Evolutionary conservation across 2,888 invertebrate species (phyloP).

Genomic region (Pheosia tremula): DNA sequence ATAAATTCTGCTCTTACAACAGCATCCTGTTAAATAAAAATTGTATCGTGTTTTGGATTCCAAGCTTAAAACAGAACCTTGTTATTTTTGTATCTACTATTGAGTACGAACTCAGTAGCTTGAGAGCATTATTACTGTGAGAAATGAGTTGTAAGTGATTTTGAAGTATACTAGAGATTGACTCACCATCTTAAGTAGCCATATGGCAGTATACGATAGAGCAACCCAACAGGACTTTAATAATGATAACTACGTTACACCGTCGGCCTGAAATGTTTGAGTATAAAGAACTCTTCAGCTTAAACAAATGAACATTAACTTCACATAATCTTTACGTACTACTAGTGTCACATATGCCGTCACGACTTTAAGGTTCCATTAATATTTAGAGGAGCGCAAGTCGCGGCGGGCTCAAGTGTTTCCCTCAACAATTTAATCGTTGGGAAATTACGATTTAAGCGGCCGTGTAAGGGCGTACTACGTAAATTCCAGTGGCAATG

Average conservation of each 20-base stretch:
- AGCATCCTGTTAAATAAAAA: neutral
- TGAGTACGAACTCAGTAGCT: too few species aligned
- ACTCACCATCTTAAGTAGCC: too few species aligned
- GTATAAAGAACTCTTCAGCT: too few species aligned
- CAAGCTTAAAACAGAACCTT: neutral
- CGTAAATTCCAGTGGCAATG: neutral
- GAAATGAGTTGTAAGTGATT: too few species aligned
- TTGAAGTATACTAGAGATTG: too few species aligned
- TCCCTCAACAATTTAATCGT: conserved; percentile 1
- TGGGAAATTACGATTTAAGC: neutral
- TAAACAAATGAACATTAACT: too few species aligned
- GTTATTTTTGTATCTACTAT: neutral
- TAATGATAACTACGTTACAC: too few species aligned
- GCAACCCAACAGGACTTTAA: too few species aligned
- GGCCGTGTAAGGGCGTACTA: neutral
- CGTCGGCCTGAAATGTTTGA: too few species aligned
- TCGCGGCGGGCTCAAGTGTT: neutral
- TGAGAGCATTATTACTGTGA: too few species aligned
- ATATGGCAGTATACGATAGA: too few species aligned
- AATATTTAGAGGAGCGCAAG: neutral
- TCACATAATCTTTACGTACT: too few species aligned
- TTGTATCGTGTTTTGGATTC: neutral
- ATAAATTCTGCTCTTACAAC: neutral
- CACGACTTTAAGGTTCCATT: neutral
- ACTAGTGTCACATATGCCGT: neutral